A percentile compares a stretch with the other conserved stretches of the same genome.
Conservation (phyloP, 1,140 invertebrate genomes). For the Delia radicum region DNA sequence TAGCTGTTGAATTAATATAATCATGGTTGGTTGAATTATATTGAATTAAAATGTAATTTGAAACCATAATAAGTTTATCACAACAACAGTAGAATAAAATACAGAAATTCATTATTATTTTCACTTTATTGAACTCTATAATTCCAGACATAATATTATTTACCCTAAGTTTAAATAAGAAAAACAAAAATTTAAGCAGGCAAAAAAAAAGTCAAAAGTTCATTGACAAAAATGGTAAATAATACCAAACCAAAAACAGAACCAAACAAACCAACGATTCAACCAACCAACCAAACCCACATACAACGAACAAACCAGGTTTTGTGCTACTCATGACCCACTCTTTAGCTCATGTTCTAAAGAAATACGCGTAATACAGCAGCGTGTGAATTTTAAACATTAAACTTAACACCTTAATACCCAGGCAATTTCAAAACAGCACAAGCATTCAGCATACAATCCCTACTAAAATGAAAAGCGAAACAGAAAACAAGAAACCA, state of each 20-base stretch:
- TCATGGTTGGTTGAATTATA: background rate
- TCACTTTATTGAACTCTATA: background rate
- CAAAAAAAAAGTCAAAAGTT: constrained; percentile 15
- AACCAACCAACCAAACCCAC: background rate
- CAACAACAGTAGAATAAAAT: background rate
- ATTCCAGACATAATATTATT: background rate
- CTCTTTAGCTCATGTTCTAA: constrained; percentile 4
- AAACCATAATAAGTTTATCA: background rate
- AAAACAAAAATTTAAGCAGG: background rate
- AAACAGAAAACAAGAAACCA: constrained; percentile 1
- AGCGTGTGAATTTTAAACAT: constrained; percentile 22
- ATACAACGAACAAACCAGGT: background rate
- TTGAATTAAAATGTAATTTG: background rate
- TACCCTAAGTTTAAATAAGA: background rate
- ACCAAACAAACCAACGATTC: background rate
- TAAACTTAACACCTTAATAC: constrained; percentile 22
- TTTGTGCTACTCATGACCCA: constrained; percentile 6
- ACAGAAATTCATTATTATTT: background rate
- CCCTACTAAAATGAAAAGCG: background rate
- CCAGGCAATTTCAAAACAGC: background rate
- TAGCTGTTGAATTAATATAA: background rate
- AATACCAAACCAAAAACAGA: background rate
- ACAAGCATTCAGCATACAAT: background rate
- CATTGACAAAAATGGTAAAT: constrained; percentile 21
- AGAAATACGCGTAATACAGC: constrained; percentile 14